phyloP scores from a whole-genome alignment of 2,113 vertebrate species.

The Paraplagusia blochii region DNA sequence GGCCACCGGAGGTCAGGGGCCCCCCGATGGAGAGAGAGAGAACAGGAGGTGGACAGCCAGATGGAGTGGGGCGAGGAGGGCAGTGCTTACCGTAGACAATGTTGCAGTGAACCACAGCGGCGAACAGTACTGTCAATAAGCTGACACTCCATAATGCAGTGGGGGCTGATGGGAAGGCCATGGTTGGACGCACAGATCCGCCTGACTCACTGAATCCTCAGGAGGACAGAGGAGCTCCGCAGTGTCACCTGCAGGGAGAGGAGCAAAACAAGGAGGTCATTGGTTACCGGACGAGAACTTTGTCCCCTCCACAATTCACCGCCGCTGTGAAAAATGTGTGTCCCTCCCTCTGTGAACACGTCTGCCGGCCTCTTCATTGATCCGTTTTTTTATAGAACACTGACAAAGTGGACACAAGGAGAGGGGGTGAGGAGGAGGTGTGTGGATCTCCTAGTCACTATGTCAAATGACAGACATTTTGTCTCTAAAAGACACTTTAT shows the following conservation, averaged over 20 bases:
- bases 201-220: slow-evolving; percentile 62
- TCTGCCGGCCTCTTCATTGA: slow-evolving; percentile 61
- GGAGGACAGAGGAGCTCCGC: slow-evolving; percentile 57
- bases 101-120: slow-evolving; percentile 69
- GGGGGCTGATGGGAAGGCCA: slow-evolving; percentile 72
- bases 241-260: slow-evolving; percentile 60
- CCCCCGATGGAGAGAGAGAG: slow-evolving; percentile 10
- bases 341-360: slow-evolving; percentile 44
- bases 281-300: slow-evolving; percentile 50
- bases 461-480: too few relatives aligned
- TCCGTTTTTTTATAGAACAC: slow-evolving; percentile 59
- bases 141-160: slow-evolving; percentile 61
- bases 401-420: slow-evolving; percentile 13
- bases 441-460: too few relatives aligned
- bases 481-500: too few relatives aligned
- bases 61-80: slow-evolving; percentile 14
- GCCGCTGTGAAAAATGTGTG: slow-evolving; percentile 47
- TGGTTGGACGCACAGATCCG: slow-evolving; percentile 58
- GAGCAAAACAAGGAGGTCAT: slow-evolving; percentile 31
- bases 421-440: background rate
- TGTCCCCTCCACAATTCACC: slow-evolving; percentile 39
- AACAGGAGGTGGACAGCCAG: slow-evolving; percentile 17
- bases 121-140: slow-evolving; percentile 64
- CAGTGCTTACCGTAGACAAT: slow-evolving; percentile 63
- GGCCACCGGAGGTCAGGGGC: slow-evolving; percentile 48